Evolutionary conservation across 2,888 invertebrate genomes (phyloP), one percentile per base, ranked within the genome.

Genomic region (Orchesellides sinensis): DNA sequence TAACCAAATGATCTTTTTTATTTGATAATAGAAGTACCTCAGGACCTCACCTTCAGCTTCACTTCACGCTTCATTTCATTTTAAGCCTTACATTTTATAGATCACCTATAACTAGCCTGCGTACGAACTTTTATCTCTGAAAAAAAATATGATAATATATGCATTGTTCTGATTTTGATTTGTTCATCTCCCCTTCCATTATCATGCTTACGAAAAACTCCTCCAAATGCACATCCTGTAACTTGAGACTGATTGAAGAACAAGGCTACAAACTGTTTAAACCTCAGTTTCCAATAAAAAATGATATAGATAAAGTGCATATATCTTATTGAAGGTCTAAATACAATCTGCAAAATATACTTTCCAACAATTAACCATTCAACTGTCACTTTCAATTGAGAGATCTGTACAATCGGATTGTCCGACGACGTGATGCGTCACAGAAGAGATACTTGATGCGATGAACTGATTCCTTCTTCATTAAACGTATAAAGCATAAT

Each of bases 31-130:
- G 19, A 23, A 25, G 32, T 61, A 19, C 29, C 61, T 61, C n/a
- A 32, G 29, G 29, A 29, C 61, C 32, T 61, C 27, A 19, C n/a
- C 21, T 54, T 27, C 49, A 35, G 61, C 47, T 74, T 74, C 54
- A 63, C 74, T 74, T 74, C 74, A 74, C 54, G 65, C 74, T 65
- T 74, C 54, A 74, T 74, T 65, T 21, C 74, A 49, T 52, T 59
- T 59, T 59, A n/a, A n/a, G n/a, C n/a, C n/a, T n/a, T n/a, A n/a
- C n/a, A n/a, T 19, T 8, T 49, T 19, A 49, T 17, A 8, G 56
- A 56, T 23, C 17, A 32, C 32, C n/a, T 29, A 2, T 32, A 61
- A 4, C 10, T 29, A 6, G 6, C 35, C 65, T 65, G 40, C 32
- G 17, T 52, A 52, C 10, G 10, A 2, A 49, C 69, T 49, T 52